Conservation (phyloP, 2,797 vertebrate genomes). For the Aldrovandia affinis region DNA sequence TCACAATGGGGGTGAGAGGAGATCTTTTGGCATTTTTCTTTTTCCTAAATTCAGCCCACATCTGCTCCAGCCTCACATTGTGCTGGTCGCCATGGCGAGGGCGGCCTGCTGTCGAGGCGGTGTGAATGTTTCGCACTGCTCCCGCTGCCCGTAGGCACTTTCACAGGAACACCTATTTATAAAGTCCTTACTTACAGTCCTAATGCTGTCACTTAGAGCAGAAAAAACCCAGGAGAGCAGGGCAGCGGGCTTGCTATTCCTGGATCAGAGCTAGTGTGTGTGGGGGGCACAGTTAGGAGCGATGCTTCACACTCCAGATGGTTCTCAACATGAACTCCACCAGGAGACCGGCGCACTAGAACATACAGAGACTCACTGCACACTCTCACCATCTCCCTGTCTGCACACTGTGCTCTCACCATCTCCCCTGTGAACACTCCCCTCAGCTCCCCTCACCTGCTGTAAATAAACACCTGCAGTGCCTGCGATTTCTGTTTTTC, state of each 20-base stretch:
- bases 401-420: neutral
- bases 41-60: conserved; percentile 31
- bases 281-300: conserved; percentile 20
- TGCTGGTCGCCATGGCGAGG: conserved; percentile 47
- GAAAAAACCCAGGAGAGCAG: conserved; percentile 26
- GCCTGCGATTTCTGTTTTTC: no score
- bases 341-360: neutral
- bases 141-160: conserved; percentile 34
- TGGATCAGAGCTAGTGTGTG: neutral
- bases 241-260: conserved; percentile 25
- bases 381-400: neutral
- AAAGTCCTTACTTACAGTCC: conserved; percentile 40
- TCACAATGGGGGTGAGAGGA: neutral
- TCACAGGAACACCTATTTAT: conserved; percentile 53
- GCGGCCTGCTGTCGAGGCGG: conserved; percentile 26
- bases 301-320: conserved; percentile 51
- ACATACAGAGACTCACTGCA: neutral
- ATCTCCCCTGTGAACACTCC: neutral
- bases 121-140: conserved; percentile 37
- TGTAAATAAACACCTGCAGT: no score
- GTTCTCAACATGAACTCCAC: conserved; percentile 28
- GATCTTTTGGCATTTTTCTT: neutral
- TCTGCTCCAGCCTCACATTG: conserved; percentile 41
- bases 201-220: conserved; percentile 40
- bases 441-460: neutral